These are phyloP conservation scores for Pardosa pseudoannulata DNA, from an alignment of 2,888 invertebrate species.

Conservation along the genomic window DNA sequence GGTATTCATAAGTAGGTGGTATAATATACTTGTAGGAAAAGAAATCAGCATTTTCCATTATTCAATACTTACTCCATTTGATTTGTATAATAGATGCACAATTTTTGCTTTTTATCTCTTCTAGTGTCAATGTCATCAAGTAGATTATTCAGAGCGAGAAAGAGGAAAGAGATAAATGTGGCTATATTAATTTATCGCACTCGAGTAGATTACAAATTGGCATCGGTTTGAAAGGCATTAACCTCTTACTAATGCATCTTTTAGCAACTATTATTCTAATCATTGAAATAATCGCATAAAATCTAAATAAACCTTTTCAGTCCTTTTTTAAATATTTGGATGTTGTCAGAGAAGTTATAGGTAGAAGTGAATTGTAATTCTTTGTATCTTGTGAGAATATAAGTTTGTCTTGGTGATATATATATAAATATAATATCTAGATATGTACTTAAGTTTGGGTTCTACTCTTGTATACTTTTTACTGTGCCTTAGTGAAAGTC, in stretches of 20 bases:
- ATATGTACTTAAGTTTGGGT: conserved; percentile 66
- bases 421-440: too few species aligned
- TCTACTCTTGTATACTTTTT: conserved; percentile 62
- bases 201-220: too few species aligned
- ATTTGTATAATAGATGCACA: not conserved
- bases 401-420: conserved; percentile 41
- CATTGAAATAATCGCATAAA: too few species aligned
- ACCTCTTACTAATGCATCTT: too few species aligned
- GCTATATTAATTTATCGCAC: too few species aligned
- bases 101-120: not conserved
- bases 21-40: not conserved
- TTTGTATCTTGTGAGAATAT: not conserved
- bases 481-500: conserved; percentile 68
- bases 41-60: not conserved
- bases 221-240: too few species aligned
- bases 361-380: conserved; percentile 13
- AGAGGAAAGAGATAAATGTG: too few species aligned
- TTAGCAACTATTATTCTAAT: too few species aligned
- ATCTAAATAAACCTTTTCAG: not conserved
- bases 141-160: too few species aligned
- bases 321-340: not conserved
- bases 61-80: not conserved
- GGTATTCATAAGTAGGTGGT: too few species aligned
- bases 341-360: conserved; percentile 26
- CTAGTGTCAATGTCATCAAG: not conserved